These are phyloP conservation scores for Fragariocoptes setiger DNA, from an alignment of 1,140 invertebrate species.

Conservation along the genomic window DNA sequence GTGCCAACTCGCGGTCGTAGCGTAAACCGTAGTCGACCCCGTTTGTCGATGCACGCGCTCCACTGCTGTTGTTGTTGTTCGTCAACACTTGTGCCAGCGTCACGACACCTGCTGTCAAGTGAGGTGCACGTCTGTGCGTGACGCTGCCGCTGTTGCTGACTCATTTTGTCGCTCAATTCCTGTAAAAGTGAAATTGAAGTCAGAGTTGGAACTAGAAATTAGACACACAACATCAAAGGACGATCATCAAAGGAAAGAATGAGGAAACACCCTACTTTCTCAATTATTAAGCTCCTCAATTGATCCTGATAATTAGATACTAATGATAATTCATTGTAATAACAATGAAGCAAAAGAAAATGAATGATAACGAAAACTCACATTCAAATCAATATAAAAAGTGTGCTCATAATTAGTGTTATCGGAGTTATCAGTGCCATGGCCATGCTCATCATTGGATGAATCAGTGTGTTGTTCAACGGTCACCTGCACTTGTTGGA, in stretches of 20 bases:
- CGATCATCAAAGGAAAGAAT: neutral
- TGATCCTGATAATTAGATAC: neutral
- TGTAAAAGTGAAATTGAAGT: neutral
- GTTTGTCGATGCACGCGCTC: neutral
- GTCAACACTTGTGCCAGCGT: neutral
- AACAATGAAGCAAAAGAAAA: neutral
- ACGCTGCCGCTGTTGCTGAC: too few species aligned
- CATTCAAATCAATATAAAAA: too few species aligned
- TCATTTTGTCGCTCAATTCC: neutral
- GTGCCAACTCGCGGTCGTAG: neutral
- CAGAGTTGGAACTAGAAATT: neutral
- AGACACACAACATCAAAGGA: neutral
- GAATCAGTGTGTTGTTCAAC: too few species aligned
- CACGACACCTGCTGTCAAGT: neutral
- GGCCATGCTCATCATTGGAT: too few species aligned
- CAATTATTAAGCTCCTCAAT: neutral
- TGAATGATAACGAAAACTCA: neutral
- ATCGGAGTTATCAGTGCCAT: too few species aligned
- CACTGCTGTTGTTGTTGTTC: too few species aligned
- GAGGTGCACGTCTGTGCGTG: too few species aligned
- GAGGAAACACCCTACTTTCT: neutral
- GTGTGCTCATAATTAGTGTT: too few species aligned
- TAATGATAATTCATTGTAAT: neutral
- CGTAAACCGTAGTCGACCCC: neutral
- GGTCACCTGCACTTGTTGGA: too few species aligned